Evolutionary conservation across 2,113 vertebrate species (phyloP), one percentile per base, ranked within the genome.

Genomic region (Accipiter virgatus): DNA sequence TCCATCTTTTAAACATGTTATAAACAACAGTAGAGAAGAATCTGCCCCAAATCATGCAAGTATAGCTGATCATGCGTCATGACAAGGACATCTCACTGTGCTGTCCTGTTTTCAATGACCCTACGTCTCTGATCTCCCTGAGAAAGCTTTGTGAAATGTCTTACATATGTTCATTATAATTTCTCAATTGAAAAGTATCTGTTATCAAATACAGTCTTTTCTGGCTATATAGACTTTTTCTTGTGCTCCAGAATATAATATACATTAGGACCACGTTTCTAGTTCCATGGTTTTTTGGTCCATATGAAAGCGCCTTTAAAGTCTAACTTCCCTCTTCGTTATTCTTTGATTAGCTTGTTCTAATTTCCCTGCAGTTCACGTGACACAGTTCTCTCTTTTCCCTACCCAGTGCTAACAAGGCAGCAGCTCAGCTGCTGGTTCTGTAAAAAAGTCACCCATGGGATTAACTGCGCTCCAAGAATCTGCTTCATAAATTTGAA

Each of bases 401-500:
- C 58, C 38, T 74, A 32, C 0, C 1, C 68, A 74, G 2, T 40
- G 52, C 61, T 81, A 95, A 73, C 25, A 91, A 40, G 16, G 40
- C 85, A 31, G 91, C 48, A 91, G 61, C 45, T 84, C 0, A 0
- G 42, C 68, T 95, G 78, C 81, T 81, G 22, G 34, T 92, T 95
- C 88, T 93, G 27, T 93, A 48, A 87, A 93, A 78, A 79, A 79
- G 40, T 75, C 68, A 86, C 93, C 43, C 73, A 50, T 9, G 62
- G 83, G 88, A 87, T 34, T 75, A 78, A 63, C 56, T 53, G 72
- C 92, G 66, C 68, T 93, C 65, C 65, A 45, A 82, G 65, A 97
- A 96, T 72, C 36, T 72, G 81, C 16, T 86, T 85, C 56, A 91
- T 50, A 87, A 92, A 94, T 93, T 66, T 87, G 73, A 93, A 89